A percentile compares a stretch with the other conserved stretches of the same genome.
These are phyloP conservation scores for Lepus europaeus DNA, from an alignment of 2,113 vertebrate genomes.

Conservation along the genomic window DNA sequence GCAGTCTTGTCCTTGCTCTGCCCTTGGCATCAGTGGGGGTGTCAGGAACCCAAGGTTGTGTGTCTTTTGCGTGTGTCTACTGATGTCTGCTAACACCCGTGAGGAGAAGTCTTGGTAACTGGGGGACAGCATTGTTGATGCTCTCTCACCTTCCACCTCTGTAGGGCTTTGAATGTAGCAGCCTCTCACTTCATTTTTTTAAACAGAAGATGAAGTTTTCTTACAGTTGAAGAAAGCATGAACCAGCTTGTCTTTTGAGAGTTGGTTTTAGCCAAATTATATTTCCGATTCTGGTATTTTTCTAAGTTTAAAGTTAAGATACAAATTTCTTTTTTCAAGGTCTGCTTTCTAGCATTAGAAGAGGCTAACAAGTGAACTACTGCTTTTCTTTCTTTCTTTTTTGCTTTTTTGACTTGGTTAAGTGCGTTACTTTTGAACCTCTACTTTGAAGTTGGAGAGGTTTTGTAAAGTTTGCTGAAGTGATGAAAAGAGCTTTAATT, in stretches of 20 bases:
- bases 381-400: not conserved
- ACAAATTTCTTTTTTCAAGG: not conserved
- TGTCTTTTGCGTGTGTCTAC: not conserved
- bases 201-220: not conserved
- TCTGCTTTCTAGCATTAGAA: conserved; percentile 10
- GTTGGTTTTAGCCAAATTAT: conserved; percentile 18
- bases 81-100: not conserved
- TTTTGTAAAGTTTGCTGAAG: not conserved
- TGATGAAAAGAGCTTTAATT: conserved; percentile 43
- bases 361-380: not conserved
- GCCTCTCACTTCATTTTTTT: not conserved
- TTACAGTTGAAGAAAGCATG: conserved; percentile 40
- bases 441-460: not conserved
- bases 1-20: not conserved
- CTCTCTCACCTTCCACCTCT: not conserved
- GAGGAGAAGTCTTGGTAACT: not conserved
- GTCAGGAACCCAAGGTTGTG: not conserved
- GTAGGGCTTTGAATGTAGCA: not conserved
- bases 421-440: conserved; percentile 29
- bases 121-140: not conserved
- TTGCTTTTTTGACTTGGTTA: not conserved
- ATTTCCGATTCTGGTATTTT: not conserved
- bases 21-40: not conserved
- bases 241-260: not conserved
- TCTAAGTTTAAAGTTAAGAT: conserved; percentile 1